Evolutionary conservation across 2,888 invertebrate genomes (phyloP).

Genomic region (Melitaea athalia): DNA sequence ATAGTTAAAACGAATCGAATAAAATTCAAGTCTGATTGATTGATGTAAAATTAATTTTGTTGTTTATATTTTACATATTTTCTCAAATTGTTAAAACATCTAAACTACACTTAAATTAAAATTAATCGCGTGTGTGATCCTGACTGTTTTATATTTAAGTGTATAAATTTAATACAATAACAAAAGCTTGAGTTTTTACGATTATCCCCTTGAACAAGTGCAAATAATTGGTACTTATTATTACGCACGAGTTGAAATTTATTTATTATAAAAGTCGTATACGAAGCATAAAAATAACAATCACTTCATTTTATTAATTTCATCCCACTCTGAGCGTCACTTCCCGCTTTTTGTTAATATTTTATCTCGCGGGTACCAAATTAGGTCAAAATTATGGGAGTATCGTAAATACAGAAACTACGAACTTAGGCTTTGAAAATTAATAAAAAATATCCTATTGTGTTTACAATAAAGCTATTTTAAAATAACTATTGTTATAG

Average conservation of each 20-base stretch:
- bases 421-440: slow-evolving; percentile 28
- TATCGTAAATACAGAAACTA: slow-evolving; percentile 52
- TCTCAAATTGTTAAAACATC: no score
- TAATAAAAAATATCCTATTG: no score
- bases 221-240: slow-evolving; percentile 39
- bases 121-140: neutral
- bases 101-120: no score
- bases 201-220: slow-evolving; percentile 26
- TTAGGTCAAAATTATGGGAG: slow-evolving; percentile 57
- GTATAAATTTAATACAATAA: slow-evolving; percentile 1
- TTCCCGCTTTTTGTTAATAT: slow-evolving; percentile 63
- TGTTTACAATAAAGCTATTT: neutral
- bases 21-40: no score
- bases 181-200: slow-evolving; percentile 12
- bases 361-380: slow-evolving; percentile 57
- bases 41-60: no score
- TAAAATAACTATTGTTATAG: neutral
- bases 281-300: slow-evolving; percentile 22
- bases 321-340: slow-evolving; percentile 49
- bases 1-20: no score
- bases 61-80: no score
- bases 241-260: slow-evolving; percentile 41
- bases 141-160: neutral
- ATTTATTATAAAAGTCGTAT: slow-evolving; percentile 7
- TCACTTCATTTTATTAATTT: slow-evolving; percentile 34